A percentile compares a stretch with the other conserved stretches of the same genome.
These are phyloP conservation scores for Crotalus viridis DNA, from an alignment of 2,113 vertebrate genomes.

Conservation along the genomic window DNA sequence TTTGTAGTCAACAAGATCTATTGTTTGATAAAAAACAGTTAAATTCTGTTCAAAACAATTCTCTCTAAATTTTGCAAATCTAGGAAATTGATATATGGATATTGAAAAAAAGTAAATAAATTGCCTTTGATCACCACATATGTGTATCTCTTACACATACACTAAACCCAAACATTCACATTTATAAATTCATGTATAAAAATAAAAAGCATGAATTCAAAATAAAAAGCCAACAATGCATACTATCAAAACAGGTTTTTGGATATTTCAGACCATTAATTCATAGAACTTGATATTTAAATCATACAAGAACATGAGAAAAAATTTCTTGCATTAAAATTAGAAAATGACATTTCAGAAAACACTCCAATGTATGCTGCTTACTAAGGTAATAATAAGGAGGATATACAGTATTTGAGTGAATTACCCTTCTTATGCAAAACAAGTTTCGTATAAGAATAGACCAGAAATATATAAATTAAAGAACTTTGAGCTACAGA, in stretches of 20 bases:
- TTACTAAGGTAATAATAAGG: not conserved
- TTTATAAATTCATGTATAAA: not conserved
- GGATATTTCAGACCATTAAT: not conserved
- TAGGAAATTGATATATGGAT: not conserved
- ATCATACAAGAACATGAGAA: not conserved
- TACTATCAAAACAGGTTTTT: not conserved
- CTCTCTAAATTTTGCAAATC: not conserved
- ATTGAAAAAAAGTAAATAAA: not conserved
- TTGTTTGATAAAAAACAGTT: not conserved
- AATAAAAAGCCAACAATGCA: not conserved
- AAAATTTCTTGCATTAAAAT: not conserved
- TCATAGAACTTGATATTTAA: not conserved
- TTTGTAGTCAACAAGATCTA: not conserved
- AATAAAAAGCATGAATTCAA: not conserved
- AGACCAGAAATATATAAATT: not conserved
- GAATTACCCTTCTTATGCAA: constrained; percentile 1
- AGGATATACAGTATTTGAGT: not conserved
- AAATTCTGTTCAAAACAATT: not conserved
- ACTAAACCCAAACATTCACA: not conserved
- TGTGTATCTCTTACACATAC: not conserved
- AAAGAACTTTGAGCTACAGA: not conserved
- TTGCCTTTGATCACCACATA: not conserved
- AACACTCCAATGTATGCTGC: not conserved
- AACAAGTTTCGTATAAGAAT: not conserved
- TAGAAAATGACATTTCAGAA: not conserved